Base-by-base conservation (phyloP, 1,140 invertebrate species). In the Bathynomus jamesi region DNA sequence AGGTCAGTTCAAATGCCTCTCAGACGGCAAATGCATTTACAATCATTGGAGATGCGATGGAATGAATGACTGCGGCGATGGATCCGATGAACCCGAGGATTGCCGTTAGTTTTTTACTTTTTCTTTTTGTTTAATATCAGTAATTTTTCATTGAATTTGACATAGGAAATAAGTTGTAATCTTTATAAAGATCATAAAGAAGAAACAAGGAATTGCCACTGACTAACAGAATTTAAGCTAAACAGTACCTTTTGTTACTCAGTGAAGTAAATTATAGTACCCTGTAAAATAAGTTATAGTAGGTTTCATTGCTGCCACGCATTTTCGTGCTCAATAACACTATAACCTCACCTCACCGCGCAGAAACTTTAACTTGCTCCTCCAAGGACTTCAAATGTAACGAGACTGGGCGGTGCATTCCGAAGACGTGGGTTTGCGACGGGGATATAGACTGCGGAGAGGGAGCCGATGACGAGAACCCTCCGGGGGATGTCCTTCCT, bases 11-110 rank as follows among this genome's bases (percentile, higher is more conserved):
- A 62, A 67, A 32, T 64, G n/a, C 62, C 60, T 30, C 65, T 46
- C 60, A 17, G 32, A 95, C 75, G 94, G 94, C 10, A 89, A 92
- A 67, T 99, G 96, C 80, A 98, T 99, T 73, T 95, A 93, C 0
- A 92, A 92, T 80, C 80, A 95, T 0, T 99, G 95, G 95, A 92
- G 92, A 87, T 99, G 96, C 81, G 94, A 97, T 81, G 91, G 90
- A 75, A 91, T 94, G 78, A 90, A 94, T 78, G 93, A 95, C 78
- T 95, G 92, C 78, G 93, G 94, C 0, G 94, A 97, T 77, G 93
- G 94, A 79, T 93, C 91, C 0, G 95, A 97, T 80, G 94, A 97
- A 80, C 94, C 94, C 0, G 92, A 67, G 13, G 40, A 53, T 53
- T 53, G 40, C 21, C 40, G 40, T 53, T 17, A 53, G 40, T 53